Base-by-base conservation (phyloP, 2,113 vertebrate genomes). In the Channa maculata region DNA sequence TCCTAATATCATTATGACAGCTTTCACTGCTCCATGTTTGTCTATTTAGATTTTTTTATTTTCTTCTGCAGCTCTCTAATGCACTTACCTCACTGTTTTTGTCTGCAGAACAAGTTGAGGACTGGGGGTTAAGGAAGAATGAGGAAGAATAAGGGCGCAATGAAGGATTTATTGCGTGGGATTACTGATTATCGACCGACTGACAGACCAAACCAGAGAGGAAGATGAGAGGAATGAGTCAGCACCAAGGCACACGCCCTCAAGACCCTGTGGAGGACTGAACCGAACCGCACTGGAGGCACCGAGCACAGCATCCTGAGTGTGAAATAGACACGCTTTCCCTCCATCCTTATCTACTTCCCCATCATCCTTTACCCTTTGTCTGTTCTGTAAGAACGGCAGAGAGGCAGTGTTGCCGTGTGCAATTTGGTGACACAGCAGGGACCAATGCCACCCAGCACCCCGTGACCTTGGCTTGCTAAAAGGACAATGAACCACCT, bases 51-150 rank as follows among this genome's bases (percentile, higher is more conserved):
- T 24, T 63, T 49, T 5, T 54, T 59, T 15, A 60, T 71, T 66
- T 38, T 15, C 5, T 13, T 41, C 33, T 54, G 36, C 6, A 0
- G 66, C 46, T 55, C 54, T 78, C 77, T 80, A 11, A 80, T 43
- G 15, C 73, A n/a, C 71, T 58, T 61, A 49, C 38, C 52, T 50
- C 65, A 72, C 45, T 65, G n/a, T 68, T 79, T 51, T 48, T 6
- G 12, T 75, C 69, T 78, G 46, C 87, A 95, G 94, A 93, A 85
- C 81, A 93, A 94, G 92, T 66, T 93, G 86, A 93, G 90, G 79
- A 93, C 93, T 3, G 93, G 93, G 36, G 92, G 94, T 65, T 95
- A 92, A 87, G 53, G 45, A 72, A 14, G 14, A 38, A 50, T 44
- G 59, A 10, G 48, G 4, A 12, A 62, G 14, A 71, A 45, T 51